Evolutionary conservation across 2,113 vertebrate species (phyloP).

Genomic region (Orthonyx spaldingii): DNA sequence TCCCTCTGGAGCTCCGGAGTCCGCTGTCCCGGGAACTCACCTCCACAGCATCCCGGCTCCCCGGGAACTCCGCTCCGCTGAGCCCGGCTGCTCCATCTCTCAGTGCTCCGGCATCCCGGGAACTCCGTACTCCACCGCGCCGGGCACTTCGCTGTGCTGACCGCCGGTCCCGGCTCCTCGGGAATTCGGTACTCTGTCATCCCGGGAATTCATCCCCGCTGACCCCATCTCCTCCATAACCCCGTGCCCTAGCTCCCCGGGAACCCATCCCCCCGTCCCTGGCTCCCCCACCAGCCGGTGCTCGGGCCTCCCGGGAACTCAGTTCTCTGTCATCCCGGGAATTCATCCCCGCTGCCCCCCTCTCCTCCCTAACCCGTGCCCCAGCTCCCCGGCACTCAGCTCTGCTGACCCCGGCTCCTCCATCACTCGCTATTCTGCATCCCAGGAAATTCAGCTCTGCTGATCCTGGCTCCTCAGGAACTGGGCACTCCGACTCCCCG

Average conservation of each 20-base stretch:
- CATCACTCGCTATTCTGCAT: neutral
- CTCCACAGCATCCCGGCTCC: neutral
- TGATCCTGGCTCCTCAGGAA: neutral
- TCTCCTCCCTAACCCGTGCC: neutral
- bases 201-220: neutral
- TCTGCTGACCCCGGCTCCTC: neutral
- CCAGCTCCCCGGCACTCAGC: neutral
- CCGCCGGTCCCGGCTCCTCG: neutral
- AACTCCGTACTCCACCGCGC: neutral
- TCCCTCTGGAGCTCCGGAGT: neutral
- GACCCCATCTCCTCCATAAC: neutral
- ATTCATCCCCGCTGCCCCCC: neutral
- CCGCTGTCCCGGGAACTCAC: neutral
- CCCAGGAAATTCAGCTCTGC: neutral
- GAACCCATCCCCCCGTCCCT: neutral
- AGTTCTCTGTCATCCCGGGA: neutral
- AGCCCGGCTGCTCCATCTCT: neutral
- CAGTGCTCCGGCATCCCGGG: too few species aligned
- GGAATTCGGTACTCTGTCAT: neutral
- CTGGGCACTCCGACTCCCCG: neutral
- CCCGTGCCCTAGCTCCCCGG: neutral
- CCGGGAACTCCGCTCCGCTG: neutral
- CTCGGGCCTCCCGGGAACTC: neutral
- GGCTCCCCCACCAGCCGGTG: neutral
- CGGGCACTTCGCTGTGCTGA: neutral